Percentiles rank a stretch among this genome's conserved stretches.
Evolutionary conservation across 2,113 vertebrate genomes (phyloP).

Genomic region (Lycocorax pyrrhopterus): DNA sequence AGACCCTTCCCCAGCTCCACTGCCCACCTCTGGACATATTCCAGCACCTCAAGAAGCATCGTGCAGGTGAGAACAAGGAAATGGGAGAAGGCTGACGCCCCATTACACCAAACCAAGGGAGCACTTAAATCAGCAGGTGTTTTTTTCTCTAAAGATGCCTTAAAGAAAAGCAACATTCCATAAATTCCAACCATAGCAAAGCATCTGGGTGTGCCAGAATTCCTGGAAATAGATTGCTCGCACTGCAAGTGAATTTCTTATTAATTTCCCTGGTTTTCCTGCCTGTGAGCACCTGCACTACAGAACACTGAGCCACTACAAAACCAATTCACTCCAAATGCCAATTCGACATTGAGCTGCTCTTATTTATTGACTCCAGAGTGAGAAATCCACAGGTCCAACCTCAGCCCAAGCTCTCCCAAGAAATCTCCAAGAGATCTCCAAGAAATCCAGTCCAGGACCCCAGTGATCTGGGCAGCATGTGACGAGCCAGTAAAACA

Average conservation of each 20-base stretch:
- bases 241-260: not conserved
- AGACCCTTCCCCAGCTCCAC: not conserved
- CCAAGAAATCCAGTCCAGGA: not conserved
- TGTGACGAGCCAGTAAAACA: accelerated
- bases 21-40: not conserved
- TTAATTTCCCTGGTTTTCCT: not conserved
- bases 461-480: accelerated
- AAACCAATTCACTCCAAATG: not conserved
- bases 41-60: not conserved
- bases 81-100: not conserved
- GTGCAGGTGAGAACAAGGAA: accelerated
- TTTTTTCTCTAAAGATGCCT: not conserved
- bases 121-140: not conserved
- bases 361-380: not conserved
- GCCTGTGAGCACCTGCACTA: not conserved
- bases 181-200: not conserved
- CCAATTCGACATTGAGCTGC: not conserved
- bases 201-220: not conserved
- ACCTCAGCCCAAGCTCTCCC: not conserved
- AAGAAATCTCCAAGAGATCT: not conserved
- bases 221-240: not conserved
- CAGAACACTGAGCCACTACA: not conserved
- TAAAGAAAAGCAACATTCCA: not conserved
- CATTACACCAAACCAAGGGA: not conserved
- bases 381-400: not conserved